phyloP scores from a whole-genome alignment of 2,113 vertebrate species.

The Bos javanicus region DNA sequence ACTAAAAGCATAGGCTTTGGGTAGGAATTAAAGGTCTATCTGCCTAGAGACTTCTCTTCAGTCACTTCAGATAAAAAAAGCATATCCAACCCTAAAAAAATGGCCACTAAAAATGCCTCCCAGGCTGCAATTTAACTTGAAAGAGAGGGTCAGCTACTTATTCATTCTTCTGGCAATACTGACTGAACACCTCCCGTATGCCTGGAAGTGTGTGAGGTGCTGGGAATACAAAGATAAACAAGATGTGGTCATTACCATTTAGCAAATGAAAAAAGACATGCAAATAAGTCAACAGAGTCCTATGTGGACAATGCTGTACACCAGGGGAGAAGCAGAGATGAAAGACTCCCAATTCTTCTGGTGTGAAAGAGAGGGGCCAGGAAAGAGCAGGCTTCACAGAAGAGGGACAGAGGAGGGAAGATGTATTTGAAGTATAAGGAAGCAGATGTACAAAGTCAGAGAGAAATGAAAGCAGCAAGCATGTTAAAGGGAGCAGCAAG shows the following conservation, averaged over 20 bases:
- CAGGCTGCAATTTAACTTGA: neutral
- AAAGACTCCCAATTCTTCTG: neutral
- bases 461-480: neutral
- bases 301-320: neutral
- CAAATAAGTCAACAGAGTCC: neutral
- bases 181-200: neutral
- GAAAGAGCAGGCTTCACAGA: neutral
- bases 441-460: neutral
- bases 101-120: neutral
- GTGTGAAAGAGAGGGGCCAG: neutral
- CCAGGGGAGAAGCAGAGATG: neutral
- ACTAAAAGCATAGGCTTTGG: neutral
- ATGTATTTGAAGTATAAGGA: neutral
- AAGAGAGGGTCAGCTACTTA: neutral
- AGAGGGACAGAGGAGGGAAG: neutral
- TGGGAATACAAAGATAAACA: constrained; percentile 25
- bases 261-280: neutral
- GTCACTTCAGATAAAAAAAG: neutral
- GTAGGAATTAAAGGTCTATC: neutral
- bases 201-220: neutral
- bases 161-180: neutral
- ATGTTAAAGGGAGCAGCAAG: neutral
- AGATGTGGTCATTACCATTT: neutral
- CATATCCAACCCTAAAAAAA: neutral
- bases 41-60: neutral